Base-by-base conservation (phyloP, 1,140 invertebrate species). In the Zaprionus davidi region DNA sequence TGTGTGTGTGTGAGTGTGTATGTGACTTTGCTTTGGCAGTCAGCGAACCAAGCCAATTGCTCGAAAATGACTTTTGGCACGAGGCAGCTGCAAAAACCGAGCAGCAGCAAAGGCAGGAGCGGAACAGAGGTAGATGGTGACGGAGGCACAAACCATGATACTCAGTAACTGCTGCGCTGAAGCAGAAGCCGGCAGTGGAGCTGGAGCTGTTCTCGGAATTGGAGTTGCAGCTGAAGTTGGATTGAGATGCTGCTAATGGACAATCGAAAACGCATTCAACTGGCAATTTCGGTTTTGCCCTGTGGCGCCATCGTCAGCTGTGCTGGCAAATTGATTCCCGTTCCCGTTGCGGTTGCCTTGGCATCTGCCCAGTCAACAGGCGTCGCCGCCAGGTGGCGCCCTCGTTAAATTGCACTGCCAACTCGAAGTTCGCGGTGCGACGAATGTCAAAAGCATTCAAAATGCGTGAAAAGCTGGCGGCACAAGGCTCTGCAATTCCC, bases 191-290 rank as follows among this genome's bases (percentile, higher is more conserved):
- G 24, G 15, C 53, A 44, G 20, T 28, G 41, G 57, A 26, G 51
- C 11, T 55, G 68, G n/a, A 63, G 56, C 7, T 46, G 38, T 12
- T 56, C 15, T 34, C 55, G 53, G n/a, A 69, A 26, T 20, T 41
- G 71, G 11, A 62, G 59, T 22, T 62, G 31, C 31, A 31, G 28
- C 28, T n/a, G 38, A 7, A 63, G 65, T 64, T 22, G 38, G 66
- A 62, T 64, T 28, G 38, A 51, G 58, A 57, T 62, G 67, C 78
- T 90, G 81, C 81, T 85, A 88, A 88, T 88, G 85, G 85, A 90
- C 85, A 88, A 88, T 88, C 85, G 85, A 88, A 90, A 88, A 88
- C 78, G 85, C 85, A 90, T 88, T 88, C 78, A 85, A 82, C 85
- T 90, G 85, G 81, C 81, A 88, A 88, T 90, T 88, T 84, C 53